Base-by-base conservation (phyloP, 1,140 invertebrate genomes). In the Caligus rogercresseyi region DNA sequence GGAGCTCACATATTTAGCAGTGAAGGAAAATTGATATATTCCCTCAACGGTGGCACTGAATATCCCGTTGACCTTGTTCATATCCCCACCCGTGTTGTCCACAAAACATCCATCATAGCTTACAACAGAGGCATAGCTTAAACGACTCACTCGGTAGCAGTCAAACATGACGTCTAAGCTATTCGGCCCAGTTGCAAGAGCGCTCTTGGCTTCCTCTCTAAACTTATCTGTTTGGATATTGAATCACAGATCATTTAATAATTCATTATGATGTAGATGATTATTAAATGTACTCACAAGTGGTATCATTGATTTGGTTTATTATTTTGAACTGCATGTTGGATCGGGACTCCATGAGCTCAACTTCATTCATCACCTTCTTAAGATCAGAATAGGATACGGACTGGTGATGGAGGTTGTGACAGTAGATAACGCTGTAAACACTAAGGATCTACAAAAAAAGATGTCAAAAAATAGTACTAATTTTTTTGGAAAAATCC, bases 21-120 rank as follows among this genome's bases (percentile, higher is more conserved):
- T 60, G 26, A 60, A 60, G n/a, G 57, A 26, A 16, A 60, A 43
- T 31, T 60, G 57, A 43, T 60, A 60, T 13, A 60, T 31, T 13
- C 57, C 57, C 26, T 20, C 20, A 21, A 25, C 57, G 13, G 24
- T 43, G 26, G 25, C 57, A n/a, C 24, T 25, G 24, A 60, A 60
- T 20, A 60, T 60, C 24, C 57, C 57, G 19, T 14, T 60, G 14
- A 51, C 16, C 16, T 16, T 15, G 20, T 60, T 43, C 57, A 60
- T 60, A 18, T 18, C 23, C 24, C 57, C 57, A 16, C 51, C 16
- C 14, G 57, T 60, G 18, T 20, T 60, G 57, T 60, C 57, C n/a
- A 60, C 57, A 31, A 60, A 60, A 43, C 57, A 60, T 2, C 57
- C 57, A 60, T 60, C 57, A 60, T 60, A 60, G 18, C n/a, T 21